Evolutionary conservation across 2,888 invertebrate genomes (phyloP), one percentile per base, ranked within the genome.

Genomic region (Torymus tubicola): DNA sequence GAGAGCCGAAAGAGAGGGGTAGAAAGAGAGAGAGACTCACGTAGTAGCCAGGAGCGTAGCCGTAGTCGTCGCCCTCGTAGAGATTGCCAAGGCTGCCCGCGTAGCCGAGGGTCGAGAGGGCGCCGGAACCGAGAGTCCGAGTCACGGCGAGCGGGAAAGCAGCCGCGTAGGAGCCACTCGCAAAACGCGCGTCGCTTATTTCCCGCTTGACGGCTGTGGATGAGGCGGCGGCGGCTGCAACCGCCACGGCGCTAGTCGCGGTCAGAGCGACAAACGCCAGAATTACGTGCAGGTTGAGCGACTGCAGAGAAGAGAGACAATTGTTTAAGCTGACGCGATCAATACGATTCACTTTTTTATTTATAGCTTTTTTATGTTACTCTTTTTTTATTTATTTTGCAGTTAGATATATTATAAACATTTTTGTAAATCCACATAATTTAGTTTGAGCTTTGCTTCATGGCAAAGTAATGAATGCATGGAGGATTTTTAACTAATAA

Each of bases 21-120:
- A 21, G 21, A 21, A 21, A 21, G 21, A 50, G 2, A 13, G 42
- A 64, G 71, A 63, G 16, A 80, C 74, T 80, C 42, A 80, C 80
- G 74, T 68, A 63, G n/a, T 31, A 21, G 70, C 42, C 31, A 42
- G 42, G 8, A 42, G 12, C 12, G 16, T 73, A 50, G 14, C 16
- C 18, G 67, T 77, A 67, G 60, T 69, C 73, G 63, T 67, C 24
- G 50, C 18, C 58, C 3, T 61, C 61, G 76, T 68, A 72, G 14
- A 81, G 60, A 55, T 77, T 77, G 57, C 58, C 68, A 12, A 80
- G 55, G n/a, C 71, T 72, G n/a, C 72, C 72, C 8, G 72, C n/a
- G 13, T 21, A 60, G 55, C 14, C 73, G 60, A 73, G 31, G 21
- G 57, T 16, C 12, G 78, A 61, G 18, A 78, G 16, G 13, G 42